These are phyloP conservation scores for Chelon auratus DNA, from an alignment of 2,797 vertebrate genomes.

Conservation along the genomic window DNA sequence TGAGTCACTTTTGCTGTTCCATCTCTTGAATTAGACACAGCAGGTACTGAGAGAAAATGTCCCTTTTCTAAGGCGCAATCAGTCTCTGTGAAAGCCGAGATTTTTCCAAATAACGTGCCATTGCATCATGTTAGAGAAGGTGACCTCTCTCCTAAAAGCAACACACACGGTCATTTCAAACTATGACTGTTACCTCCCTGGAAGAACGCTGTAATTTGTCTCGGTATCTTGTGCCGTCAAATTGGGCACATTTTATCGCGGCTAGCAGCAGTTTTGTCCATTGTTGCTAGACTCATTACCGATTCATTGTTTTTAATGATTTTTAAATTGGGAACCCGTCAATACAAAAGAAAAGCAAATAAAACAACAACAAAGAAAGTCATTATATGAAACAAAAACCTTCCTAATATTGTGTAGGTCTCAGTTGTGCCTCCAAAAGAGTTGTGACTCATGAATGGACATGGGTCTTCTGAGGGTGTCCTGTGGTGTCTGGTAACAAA, in stretches of 20 bases:
- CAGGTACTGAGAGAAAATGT: constrained; percentile 42
- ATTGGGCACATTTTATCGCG: constrained; percentile 58
- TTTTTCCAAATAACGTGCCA: background rate
- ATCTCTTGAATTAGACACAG: constrained; percentile 54
- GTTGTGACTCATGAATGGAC: too few relatives aligned
- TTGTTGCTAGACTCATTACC: constrained; percentile 34
- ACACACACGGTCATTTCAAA: constrained; percentile 28
- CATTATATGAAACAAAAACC: background rate
- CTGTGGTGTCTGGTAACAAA: too few relatives aligned
- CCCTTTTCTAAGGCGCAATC: constrained; percentile 40
- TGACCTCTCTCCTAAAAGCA: constrained; percentile 35
- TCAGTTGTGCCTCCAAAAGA: too few relatives aligned
- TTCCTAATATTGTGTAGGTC: too few relatives aligned
- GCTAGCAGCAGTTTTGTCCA: constrained; percentile 33
- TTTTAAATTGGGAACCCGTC: constrained; percentile 62
- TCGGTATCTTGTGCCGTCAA: constrained; percentile 30
- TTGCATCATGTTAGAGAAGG: constrained; percentile 56
- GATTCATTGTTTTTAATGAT: constrained; percentile 55
- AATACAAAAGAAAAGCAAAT: constrained; percentile 41
- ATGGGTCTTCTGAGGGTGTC: too few relatives aligned
- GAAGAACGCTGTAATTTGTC: constrained; percentile 37
- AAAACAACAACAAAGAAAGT: background rate
- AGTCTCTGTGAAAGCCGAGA: constrained; percentile 33
- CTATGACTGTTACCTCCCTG: constrained; percentile 11
- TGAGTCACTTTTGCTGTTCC: constrained; percentile 59